phyloP scores from a whole-genome alignment of 2,113 vertebrate species.

The Odontesthes bonariensis region DNA sequence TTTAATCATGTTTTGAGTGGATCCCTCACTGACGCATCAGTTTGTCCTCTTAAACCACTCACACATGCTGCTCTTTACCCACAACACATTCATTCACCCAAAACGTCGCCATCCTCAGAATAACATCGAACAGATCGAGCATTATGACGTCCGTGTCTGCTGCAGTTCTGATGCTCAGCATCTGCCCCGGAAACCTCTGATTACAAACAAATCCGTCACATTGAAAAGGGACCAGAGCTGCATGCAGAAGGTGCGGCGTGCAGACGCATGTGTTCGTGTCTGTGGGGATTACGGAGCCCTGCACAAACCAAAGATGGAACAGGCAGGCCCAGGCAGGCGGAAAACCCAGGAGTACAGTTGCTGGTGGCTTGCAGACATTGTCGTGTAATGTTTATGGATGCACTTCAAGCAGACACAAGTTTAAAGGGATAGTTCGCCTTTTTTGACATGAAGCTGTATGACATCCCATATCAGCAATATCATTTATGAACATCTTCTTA shows the following conservation, averaged over 20 bases:
- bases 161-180: no score
- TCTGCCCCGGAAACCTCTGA: background rate
- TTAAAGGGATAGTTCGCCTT: no score
- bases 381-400: constrained; percentile 42
- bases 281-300: constrained; percentile 31
- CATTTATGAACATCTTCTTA: no score
- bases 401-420: constrained; percentile 31
- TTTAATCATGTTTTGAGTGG: background rate
- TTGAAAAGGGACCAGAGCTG: background rate
- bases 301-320: constrained; percentile 16
- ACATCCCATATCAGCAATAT: no score
- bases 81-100: no score
- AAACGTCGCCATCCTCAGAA: background rate
- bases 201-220: background rate
- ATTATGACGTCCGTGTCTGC: background rate
- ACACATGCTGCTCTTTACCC: background rate
- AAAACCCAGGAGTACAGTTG: constrained; percentile 22
- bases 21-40: background rate
- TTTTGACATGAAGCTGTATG: no score
- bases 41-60: background rate
- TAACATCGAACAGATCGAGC: background rate
- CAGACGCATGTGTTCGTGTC: constrained; percentile 24
- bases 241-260: constrained; percentile 25
- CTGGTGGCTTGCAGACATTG: constrained; percentile 31
- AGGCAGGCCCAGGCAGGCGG: constrained; percentile 46